Conservation (phyloP, 2,113 vertebrate species). For the Hyla sarda region DNA sequence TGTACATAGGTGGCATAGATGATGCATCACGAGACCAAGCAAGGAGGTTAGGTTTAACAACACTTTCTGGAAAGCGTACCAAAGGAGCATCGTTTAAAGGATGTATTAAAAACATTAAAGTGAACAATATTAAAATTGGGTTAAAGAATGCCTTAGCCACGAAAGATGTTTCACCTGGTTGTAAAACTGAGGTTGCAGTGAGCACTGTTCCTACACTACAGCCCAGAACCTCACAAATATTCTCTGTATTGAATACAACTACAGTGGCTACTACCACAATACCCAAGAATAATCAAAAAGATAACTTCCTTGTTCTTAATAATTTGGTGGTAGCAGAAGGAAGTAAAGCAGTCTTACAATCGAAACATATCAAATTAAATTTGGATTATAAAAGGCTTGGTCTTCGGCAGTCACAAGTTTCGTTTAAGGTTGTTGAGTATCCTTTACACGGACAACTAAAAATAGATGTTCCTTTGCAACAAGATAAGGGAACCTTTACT, state of each 20-base stretch:
- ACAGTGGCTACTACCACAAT: slow-evolving; percentile 65
- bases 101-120: slow-evolving; percentile 82
- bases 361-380: slow-evolving; percentile 83
- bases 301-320: slow-evolving; percentile 76
- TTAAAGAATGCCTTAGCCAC: slow-evolving; percentile 81
- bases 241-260: slow-evolving; percentile 63
- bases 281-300: slow-evolving; percentile 69
- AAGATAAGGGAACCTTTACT: slow-evolving; percentile 79
- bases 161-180: slow-evolving; percentile 88
- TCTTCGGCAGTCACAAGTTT: slow-evolving; percentile 82
- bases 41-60: slow-evolving; percentile 74
- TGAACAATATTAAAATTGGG: slow-evolving; percentile 76
- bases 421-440: slow-evolving; percentile 79
- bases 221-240: slow-evolving; percentile 45
- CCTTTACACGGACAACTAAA: slow-evolving; percentile 80
- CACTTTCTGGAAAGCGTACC: slow-evolving; percentile 78
- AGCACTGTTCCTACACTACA: slow-evolving; percentile 56
- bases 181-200: slow-evolving; percentile 73
- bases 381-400: slow-evolving; percentile 82
- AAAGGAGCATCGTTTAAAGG: slow-evolving; percentile 88
- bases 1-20: slow-evolving; percentile 85
- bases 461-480: slow-evolving; percentile 74
- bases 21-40: slow-evolving; percentile 74
- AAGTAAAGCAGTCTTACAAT: slow-evolving; percentile 76
- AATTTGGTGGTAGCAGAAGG: slow-evolving; percentile 85